Evolutionary conservation across 2,797 vertebrate species (phyloP).

Genomic region (Propithecus perrieri): DNA sequence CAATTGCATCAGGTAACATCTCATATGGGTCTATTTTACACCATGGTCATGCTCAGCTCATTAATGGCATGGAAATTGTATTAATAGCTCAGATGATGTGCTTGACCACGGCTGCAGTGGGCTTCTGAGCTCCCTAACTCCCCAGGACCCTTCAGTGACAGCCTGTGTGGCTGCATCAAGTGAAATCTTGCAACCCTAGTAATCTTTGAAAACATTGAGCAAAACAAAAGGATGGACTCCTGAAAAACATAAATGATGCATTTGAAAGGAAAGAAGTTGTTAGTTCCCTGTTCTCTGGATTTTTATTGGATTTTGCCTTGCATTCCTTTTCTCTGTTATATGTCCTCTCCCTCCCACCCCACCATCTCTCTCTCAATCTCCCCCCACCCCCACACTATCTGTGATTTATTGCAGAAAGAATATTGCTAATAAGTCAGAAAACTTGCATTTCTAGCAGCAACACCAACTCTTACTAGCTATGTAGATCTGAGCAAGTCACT

Average conservation of each 20-base stretch:
- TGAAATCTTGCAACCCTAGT: not conserved
- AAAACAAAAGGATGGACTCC: slow-evolving; percentile 5
- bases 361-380: not conserved
- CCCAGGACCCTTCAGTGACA: not conserved
- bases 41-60: not conserved
- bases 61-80: not conserved
- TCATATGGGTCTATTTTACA: not conserved
- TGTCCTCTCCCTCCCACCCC: not conserved
- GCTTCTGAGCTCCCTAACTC: not conserved
- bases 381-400: not conserved
- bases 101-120: not conserved
- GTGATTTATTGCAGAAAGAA: not conserved
- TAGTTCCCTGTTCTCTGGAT: not conserved
- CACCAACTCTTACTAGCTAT: not conserved
- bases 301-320: slow-evolving; percentile 30
- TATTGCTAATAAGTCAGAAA: slow-evolving; percentile 24
- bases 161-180: not conserved
- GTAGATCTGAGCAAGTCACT: not conserved
- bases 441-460: not conserved
- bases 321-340: not conserved
- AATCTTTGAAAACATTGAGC: not conserved
- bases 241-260: not conserved
- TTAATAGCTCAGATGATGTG: not conserved
- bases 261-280: not conserved
- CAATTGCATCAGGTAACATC: not conserved